phyloP scores from a whole-genome alignment of 2,888 invertebrate species.

The Amphipyra tragopoginis region DNA sequence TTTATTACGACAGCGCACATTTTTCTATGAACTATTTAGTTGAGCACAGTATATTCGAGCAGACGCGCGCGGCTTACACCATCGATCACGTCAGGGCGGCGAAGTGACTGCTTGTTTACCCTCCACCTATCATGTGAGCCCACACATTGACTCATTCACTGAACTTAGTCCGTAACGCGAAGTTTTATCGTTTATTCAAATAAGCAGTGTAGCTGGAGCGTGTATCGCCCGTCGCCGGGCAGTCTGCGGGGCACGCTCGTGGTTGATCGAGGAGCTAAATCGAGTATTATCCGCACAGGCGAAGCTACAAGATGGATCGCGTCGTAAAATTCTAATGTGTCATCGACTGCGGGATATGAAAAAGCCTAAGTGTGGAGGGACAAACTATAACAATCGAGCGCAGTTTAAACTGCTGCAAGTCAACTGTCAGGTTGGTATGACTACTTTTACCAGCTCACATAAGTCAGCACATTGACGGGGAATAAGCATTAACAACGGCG shows the following conservation, averaged over 20 bases:
- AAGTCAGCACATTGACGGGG: no score
- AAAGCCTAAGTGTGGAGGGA: neutral
- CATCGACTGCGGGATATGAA: neutral
- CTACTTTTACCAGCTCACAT: no score
- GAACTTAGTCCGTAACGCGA: neutral
- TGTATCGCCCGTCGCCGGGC: neutral
- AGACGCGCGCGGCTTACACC: neutral
- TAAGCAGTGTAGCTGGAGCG: neutral
- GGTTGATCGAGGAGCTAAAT: no score
- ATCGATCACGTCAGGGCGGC: neutral
- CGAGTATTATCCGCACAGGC: neutral
- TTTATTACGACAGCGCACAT: no score
- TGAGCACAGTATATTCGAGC: neutral
- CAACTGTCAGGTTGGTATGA: no score
- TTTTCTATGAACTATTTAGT: no score
- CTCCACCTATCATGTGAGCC: neutral
- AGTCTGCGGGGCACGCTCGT: neutral
- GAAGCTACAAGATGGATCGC: conserved; percentile 1
- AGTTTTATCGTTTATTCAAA: neutral
- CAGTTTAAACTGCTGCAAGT: neutral
- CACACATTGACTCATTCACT: neutral
- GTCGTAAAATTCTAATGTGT: conserved; percentile 7
- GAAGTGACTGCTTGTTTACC: neutral
- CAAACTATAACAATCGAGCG: no score
- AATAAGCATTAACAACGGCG: no score